A percentile compares a stretch with the other conserved stretches of the same genome.
Evolutionary conservation across 2,888 invertebrate genomes (phyloP).

Genomic region (Harpagoxenus sublaevis): DNA sequence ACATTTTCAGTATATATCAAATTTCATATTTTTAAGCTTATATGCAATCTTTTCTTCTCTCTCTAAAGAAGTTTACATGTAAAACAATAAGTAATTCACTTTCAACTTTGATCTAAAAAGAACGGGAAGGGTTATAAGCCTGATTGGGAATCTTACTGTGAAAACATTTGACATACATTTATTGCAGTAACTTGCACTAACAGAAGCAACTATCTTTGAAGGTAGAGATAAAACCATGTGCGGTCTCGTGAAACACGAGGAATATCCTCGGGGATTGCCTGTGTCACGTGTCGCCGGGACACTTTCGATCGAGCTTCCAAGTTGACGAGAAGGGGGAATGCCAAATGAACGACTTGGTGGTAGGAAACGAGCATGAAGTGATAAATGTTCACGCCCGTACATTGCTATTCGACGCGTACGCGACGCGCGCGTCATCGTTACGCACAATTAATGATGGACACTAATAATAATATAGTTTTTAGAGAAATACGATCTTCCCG

Average conservation of each 20-base stretch:
- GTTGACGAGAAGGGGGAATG: conserved; percentile 48
- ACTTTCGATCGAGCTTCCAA: conserved; percentile 40
- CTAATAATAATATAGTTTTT: conserved; percentile 1
- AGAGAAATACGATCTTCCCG: not conserved
- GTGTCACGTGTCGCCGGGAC: conserved; percentile 65
- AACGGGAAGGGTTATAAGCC: not conserved
- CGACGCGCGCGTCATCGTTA: conserved; percentile 30
- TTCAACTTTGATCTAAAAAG: not conserved
- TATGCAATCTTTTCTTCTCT: not conserved
- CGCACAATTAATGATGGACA: conserved; percentile 39
- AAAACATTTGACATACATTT: conserved; percentile 34
- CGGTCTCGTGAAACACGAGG: conserved; percentile 54
- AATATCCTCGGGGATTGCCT: conserved; percentile 69
- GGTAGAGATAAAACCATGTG: conserved; percentile 56
- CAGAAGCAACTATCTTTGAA: conserved; percentile 32
- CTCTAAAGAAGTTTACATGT: not conserved
- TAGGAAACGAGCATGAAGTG: conserved; percentile 48
- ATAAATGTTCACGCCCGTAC: conserved; percentile 51
- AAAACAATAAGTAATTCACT: not conserved
- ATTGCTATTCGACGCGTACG: conserved; percentile 35
- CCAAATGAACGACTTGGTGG: conserved; percentile 52
- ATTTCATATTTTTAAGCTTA: not conserved
- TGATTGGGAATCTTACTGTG: not conserved
- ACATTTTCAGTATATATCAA: not conserved
- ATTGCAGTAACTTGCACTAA: conserved; percentile 45